These are phyloP conservation scores for Lycia hirtaria DNA, from an alignment of 2,888 invertebrate species.

Conservation along the genomic window DNA sequence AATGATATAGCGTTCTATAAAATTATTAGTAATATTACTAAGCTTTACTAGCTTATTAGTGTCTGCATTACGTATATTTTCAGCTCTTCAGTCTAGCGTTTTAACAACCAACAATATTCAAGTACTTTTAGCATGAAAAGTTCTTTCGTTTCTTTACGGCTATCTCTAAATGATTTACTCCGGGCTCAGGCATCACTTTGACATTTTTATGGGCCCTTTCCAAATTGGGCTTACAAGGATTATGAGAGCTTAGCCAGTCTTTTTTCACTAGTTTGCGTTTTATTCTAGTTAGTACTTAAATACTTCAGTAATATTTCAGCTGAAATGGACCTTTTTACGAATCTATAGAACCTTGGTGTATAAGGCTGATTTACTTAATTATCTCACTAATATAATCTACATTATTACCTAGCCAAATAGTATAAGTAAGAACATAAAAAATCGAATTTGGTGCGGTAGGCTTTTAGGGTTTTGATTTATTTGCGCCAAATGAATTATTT, in stretches of 20 bases:
- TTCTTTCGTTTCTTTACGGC: not conserved
- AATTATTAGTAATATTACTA: no score
- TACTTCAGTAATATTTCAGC: not conserved
- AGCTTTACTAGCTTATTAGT: no score
- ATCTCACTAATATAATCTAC: no score
- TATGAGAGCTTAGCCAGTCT: slow-evolving; percentile 6
- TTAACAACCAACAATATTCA: not conserved
- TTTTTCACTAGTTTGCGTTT: slow-evolving; percentile 4
- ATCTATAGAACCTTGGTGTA: no score
- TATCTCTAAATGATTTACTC: slow-evolving; percentile 11
- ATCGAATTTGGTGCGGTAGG: not conserved
- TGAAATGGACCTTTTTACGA: not conserved
- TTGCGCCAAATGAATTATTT: no score
- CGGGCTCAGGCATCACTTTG: slow-evolving; percentile 5
- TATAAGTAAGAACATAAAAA: no score
- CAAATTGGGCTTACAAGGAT: slow-evolving; percentile 19
- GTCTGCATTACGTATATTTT: no score
- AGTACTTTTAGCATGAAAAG: not conserved
- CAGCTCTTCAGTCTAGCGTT: not conserved
- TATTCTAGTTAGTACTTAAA: slow-evolving; percentile 5
- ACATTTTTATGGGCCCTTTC: slow-evolving; percentile 17
- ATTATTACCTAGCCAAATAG: no score
- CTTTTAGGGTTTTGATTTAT: no score
- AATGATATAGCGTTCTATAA: no score
- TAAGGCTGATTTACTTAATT: no score